A percentile compares a stretch with the other conserved stretches of the same genome.
phyloP scores from a whole-genome alignment of 2,888 invertebrate species.

The Glyphotaelius pellucidus region DNA sequence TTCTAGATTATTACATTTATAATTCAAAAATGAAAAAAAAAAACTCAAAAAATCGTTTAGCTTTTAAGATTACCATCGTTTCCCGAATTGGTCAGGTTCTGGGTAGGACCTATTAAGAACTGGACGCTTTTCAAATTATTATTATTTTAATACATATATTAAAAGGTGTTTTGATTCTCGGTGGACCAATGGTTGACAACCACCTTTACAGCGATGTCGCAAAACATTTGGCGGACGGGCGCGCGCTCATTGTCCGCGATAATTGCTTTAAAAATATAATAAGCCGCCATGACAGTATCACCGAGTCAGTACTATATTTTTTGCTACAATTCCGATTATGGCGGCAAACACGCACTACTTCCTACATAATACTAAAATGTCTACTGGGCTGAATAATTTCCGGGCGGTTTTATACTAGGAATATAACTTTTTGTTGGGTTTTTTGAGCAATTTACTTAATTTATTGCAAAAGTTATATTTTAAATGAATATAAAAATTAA shows the following conservation, averaged over 20 bases:
- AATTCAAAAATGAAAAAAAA: too few species aligned
- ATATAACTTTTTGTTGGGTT: too few species aligned
- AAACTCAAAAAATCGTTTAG: too few species aligned
- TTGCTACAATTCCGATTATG: background rate
- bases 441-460: too few species aligned
- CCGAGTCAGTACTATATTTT: conserved; percentile 39
- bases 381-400: background rate
- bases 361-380: background rate
- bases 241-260: conserved; percentile 65
- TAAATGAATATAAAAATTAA: too few species aligned
- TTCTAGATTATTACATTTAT: too few species aligned
- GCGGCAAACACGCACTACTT: background rate
- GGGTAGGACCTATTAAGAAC: too few species aligned
- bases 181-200: background rate
- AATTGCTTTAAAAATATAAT: conserved; percentile 65
- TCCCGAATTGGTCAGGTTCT: too few species aligned
- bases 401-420: background rate
- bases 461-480: too few species aligned
- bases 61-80: too few species aligned
- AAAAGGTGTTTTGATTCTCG: background rate
- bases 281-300: conserved; percentile 64
- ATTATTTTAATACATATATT: too few species aligned
- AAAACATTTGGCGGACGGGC: conserved; percentile 65
- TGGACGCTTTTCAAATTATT: too few species aligned
- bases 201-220: conserved; percentile 24